These are phyloP conservation scores for Ostrea edulis DNA, from an alignment of 1,140 invertebrate genomes.

Conservation along the genomic window DNA sequence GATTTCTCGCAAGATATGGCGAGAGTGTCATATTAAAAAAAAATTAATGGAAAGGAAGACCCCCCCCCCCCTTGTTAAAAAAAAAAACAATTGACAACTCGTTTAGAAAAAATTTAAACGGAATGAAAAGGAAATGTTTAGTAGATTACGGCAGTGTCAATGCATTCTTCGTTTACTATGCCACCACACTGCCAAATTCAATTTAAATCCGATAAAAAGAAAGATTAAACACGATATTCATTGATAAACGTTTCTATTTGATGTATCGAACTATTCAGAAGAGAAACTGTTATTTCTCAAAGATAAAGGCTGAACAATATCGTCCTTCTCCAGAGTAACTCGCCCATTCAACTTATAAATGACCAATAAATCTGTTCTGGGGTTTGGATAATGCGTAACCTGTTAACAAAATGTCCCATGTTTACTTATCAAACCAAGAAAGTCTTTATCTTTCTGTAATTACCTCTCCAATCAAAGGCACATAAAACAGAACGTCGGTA, in stretches of 20 bases:
- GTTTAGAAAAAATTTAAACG: conserved; percentile 20
- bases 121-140: not conserved
- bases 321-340: conserved; percentile 29
- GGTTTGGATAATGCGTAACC: conserved; percentile 31
- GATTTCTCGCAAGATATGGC: not conserved
- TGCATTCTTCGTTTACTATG: not conserved
- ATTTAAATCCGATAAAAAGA: conserved; percentile 39
- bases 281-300: conserved; percentile 39
- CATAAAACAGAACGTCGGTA: not conserved
- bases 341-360: conserved; percentile 21
- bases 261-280: conserved; percentile 18
- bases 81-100: not conserved
- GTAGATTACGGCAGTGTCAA: conserved; percentile 27
- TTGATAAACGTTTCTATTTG: conserved; percentile 44
- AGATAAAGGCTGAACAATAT: conserved; percentile 36
- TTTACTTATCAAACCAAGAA: conserved; percentile 31
- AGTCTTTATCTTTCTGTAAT: conserved; percentile 6
- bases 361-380: conserved; percentile 26
- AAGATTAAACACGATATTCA: conserved; percentile 41
- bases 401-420: conserved; percentile 4
- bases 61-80: not conserved
- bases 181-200: conserved; percentile 30
- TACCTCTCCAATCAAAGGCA: conserved; percentile 1
- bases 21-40: not conserved
- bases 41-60: not conserved